Evolutionary conservation across 2,888 invertebrate genomes (phyloP).

Genomic region (Tineola bisselliella): DNA sequence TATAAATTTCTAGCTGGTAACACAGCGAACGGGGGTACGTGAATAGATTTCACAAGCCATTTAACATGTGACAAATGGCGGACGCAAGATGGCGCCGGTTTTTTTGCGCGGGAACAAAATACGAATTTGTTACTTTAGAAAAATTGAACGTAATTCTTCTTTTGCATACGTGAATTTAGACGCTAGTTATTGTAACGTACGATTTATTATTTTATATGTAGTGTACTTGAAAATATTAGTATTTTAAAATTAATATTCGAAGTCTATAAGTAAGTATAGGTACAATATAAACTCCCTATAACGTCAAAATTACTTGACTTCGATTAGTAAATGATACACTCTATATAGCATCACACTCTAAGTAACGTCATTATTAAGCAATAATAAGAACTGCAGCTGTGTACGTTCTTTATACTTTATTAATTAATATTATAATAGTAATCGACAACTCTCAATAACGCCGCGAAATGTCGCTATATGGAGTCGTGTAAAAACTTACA

Average conservation of each 20-base stretch:
- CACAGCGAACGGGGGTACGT: conserved; percentile 19
- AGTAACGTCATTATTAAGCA: too few relatives aligned
- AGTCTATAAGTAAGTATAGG: too few relatives aligned
- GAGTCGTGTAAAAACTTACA: too few relatives aligned
- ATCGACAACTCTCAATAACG: too few relatives aligned
- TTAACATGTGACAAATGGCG: conserved; percentile 69
- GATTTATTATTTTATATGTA: conserved; percentile 2
- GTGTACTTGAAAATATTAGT: not conserved
- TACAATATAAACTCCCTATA: too few relatives aligned
- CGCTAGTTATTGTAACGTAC: not conserved
- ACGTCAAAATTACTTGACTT: too few relatives aligned
- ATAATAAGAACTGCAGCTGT: too few relatives aligned
- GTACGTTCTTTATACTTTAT: too few relatives aligned
- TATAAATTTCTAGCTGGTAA: conserved; percentile 17
- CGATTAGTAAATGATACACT: too few relatives aligned
- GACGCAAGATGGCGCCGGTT: conserved; percentile 22
- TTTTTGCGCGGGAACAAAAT: conserved; percentile 48
- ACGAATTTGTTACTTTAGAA: conserved; percentile 2
- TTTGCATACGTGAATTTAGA: not conserved
- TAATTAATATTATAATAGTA: too few relatives aligned
- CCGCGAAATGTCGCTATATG: too few relatives aligned
- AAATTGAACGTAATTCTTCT: not conserved
- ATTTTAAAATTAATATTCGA: not conserved
- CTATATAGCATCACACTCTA: too few relatives aligned
- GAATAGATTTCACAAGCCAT: conserved; percentile 71